Conservation (phyloP, 2,797 vertebrate species). For the Acanthiza pusilla region DNA sequence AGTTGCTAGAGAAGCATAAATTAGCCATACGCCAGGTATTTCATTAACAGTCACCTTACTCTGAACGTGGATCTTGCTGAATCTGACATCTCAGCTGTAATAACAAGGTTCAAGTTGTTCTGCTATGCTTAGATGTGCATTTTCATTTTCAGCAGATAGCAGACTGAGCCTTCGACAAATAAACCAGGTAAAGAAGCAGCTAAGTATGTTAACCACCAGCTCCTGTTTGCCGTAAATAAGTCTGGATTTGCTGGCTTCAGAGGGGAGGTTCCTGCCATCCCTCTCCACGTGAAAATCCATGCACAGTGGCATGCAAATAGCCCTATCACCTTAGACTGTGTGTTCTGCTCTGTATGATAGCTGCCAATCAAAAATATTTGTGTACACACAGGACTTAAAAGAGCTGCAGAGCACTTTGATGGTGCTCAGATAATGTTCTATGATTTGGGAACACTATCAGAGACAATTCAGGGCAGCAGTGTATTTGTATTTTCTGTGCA, state of each 20-base stretch:
- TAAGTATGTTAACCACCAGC: neutral
- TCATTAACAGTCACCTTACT: constrained; percentile 10
- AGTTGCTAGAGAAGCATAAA: neutral
- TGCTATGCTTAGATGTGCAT: neutral
- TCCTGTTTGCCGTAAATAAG: neutral
- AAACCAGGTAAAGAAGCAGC: neutral
- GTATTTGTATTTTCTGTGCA: neutral
- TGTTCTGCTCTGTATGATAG: neutral
- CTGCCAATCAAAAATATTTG: neutral
- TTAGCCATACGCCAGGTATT: constrained; percentile 33
- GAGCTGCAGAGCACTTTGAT: neutral
- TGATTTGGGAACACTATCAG: neutral
- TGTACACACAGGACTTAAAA: neutral
- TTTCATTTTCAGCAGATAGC: constrained; percentile 5
- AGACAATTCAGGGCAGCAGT: neutral
- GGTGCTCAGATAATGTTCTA: neutral
- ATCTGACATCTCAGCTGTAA: neutral
- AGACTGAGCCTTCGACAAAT: neutral
- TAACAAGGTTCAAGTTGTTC: neutral
- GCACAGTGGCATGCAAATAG: neutral
- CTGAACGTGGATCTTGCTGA: constrained; percentile 19
- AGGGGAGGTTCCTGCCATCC: neutral
- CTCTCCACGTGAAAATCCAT: neutral
- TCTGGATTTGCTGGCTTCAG: neutral
- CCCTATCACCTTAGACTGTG: neutral